Base-by-base conservation (phyloP, 2,113 vertebrate species). In the Aix galericulata region DNA sequence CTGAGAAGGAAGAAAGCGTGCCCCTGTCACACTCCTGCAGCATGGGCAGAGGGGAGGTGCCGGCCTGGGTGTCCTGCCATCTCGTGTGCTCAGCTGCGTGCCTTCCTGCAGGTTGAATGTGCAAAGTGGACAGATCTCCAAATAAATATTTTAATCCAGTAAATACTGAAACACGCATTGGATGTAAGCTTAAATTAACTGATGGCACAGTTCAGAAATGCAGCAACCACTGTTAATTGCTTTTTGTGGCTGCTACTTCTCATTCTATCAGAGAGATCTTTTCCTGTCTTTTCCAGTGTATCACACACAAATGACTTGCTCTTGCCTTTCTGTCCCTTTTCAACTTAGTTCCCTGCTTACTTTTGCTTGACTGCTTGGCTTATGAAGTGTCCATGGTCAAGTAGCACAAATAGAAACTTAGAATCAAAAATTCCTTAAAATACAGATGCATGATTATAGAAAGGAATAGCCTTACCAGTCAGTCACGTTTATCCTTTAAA, bases 381-480 rank as follows among this genome's bases (percentile, higher is more conserved):
- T 46, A 40, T 2, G 4, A 69, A 76, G 40, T 36, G n/a, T 17
- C 26, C 13, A 0, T 25, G 29, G n/a, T 81, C 11, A 20, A 4
- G 16, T 29, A 55, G 48, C 36, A 62, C 27, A 85, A 52, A 48
- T 31, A 48, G 34, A 8, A 79, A 44, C 17, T 9, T 18, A 76
- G 40, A 46, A 75, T 82, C 22, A 83, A 66, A 91, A 79, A 56
- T 18, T 42, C 38, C 44, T 88, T 88, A 58, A 87, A 89, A 74
- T 58, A 58, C 23, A 67, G 23, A 11, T 75, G 38, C 18, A 59
- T 42, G 55, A 34, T 85, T 59, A 76, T 60, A 88, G 67, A 76
- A 88, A 50, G 46, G 31, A 93, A 21, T 16, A 79, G 22, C 26
- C 50, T 66, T 60, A 31, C 42, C 46, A 11, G 0, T 53, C 42